Evolutionary conservation across 2,113 vertebrate species (phyloP).

Genomic region (Arenaria interpres): DNA sequence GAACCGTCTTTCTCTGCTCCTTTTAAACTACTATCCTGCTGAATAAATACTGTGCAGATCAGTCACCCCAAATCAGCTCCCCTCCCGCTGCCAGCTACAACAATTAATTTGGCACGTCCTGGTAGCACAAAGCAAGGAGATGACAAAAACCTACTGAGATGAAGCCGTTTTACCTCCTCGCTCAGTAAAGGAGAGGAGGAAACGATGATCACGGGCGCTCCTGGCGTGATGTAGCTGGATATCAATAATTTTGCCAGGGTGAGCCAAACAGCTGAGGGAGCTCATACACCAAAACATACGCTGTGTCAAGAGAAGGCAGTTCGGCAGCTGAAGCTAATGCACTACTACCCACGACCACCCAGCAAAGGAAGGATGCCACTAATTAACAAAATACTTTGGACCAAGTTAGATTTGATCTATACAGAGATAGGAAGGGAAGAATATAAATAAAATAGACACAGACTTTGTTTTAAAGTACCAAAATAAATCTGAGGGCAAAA

Average conservation of each 20-base stretch:
- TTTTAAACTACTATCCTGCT: background rate
- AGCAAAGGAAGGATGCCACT: background rate
- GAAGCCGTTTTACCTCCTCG: background rate
- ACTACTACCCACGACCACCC: background rate
- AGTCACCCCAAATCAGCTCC: background rate
- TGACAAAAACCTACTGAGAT: background rate
- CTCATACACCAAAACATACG: background rate
- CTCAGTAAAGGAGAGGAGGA: background rate
- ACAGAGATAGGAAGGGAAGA: background rate
- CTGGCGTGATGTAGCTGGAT: background rate
- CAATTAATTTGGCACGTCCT: background rate
- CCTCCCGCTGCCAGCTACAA: background rate
- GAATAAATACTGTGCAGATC: background rate
- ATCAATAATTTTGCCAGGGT: background rate
- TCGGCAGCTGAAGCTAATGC: rapidly evolving
- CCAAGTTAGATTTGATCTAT: background rate
- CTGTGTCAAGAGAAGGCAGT: background rate
- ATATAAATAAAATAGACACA: background rate
- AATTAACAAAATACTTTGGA: background rate
- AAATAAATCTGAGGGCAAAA: rapidly evolving
- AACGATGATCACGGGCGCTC: background rate
- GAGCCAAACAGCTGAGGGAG: background rate
- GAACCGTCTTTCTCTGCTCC: background rate
- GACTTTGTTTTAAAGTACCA: background rate
- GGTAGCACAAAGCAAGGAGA: background rate